Evolutionary conservation across 1,140 invertebrate genomes (phyloP), one percentile per base, ranked within the genome.

Genomic region (Drosophila ananassae): DNA sequence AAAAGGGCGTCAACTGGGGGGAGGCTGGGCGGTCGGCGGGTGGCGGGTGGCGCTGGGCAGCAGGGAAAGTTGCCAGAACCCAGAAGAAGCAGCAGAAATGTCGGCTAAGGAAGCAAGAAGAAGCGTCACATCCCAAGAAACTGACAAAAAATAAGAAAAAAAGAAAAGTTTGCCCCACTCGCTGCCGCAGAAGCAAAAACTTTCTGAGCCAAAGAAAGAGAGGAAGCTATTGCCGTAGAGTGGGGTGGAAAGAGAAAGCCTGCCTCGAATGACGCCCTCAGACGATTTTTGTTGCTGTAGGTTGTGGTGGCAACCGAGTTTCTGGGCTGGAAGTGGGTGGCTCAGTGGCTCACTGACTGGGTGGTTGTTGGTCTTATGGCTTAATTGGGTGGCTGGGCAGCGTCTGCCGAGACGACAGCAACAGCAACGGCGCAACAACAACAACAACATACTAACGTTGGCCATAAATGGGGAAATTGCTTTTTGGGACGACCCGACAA

Each of bases 351-450:
- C 22, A 22, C 46, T 71, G 72, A 17, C 32, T 62, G 50, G 37
- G 13, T 62, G 74, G 60, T 72, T 74, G 60, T 72, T 74, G 62
- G 72, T 76, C 83, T 89, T 77, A 89, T 83, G 83, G 83, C 84
- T 89, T 89, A 87, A 87, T 89, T 89, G 83, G 79, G 83, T 89
- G 84, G 79, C 79, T 89, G 84, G 83, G 84, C 79, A 89, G 76
- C 67, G 79, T 89, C 84, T 89, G 79, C 64, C 79, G 84, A 83
- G 82, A 89, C 73, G 73, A 50, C 66, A 62, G 28, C 60, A 47
- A 57, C 61, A 53, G 32, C 51, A 58, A 55, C 41, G 53, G 34
- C 52, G 25, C 25, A 30, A 52, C 32, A 50, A 21, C 28, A 51
- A 37, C 41, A 47, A 34, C 32, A 37, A 44, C 41, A 21, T 13